Base-by-base conservation (phyloP, 1,140 invertebrate genomes). In the Contarinia nasturtii region DNA sequence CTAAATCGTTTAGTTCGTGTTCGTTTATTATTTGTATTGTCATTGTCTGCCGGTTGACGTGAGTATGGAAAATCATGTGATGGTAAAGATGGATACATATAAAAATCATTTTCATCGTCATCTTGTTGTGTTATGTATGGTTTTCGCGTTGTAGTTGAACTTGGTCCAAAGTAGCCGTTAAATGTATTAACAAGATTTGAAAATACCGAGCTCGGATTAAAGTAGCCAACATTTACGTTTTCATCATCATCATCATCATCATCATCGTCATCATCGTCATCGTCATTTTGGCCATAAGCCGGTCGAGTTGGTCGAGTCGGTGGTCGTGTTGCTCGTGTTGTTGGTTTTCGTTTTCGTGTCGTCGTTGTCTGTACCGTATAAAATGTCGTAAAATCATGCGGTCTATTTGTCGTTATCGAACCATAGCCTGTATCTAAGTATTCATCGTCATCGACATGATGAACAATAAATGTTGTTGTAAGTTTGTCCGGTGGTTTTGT, bases 281-380 rank as follows among this genome's bases (percentile, higher is more conserved):
- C 27, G 27, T 27, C 27, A 27, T 27, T 27, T 27, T 27, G 27
- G 27, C 27, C 27, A 27, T 27, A 27, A 27, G 27, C 27, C 27
- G 27, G 27, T 27, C 10, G 27, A 5, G 10, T 27, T 27, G 27
- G 27, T 27, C 27, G 27, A 5, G 27, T 27, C 27, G 27, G 27
- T 27, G 4, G 27, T n/a, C n/a, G n/a, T n/a, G n/a, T n/a, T n/a
- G n/a, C n/a, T n/a, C n/a, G n/a, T n/a, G n/a, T n/a, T 27, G 27
- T 27, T 27, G 27, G 27, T 27, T 10, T 27, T 10, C 4, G 27
- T 27, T 27, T 27, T 27, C 27, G 3, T 27, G 27, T 27, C 27
- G 27, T 3, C 7, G 18, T 61, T 59, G 48, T 60, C 63, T 15
- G 60, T 12, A 18, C 37, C 5, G 37, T 40, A 40, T 40, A 15